These are phyloP conservation scores for Alethe diademata DNA, from an alignment of 2,113 vertebrate genomes.

Conservation along the genomic window DNA sequence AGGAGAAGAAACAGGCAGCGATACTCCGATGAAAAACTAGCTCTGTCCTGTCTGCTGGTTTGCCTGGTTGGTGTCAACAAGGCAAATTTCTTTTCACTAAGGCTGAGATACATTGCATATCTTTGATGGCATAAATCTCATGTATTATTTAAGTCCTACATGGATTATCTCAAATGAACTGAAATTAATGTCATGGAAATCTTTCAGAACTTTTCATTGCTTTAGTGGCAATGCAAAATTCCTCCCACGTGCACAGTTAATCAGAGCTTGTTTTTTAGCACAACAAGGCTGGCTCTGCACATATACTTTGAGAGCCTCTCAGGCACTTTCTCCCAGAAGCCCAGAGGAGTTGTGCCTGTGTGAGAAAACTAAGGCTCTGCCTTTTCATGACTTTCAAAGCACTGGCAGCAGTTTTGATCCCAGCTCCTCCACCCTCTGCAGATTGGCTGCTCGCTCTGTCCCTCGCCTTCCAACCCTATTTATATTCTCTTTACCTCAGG, in stretches of 20 bases:
- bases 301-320: background rate
- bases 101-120: background rate
- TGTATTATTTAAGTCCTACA: slow-evolving; percentile 60
- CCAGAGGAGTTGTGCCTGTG: background rate
- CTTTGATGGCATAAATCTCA: slow-evolving; percentile 8
- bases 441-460: background rate
- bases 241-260: slow-evolving; percentile 25
- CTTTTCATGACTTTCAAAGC: slow-evolving; percentile 52
- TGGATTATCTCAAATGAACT: slow-evolving; percentile 26
- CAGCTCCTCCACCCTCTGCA: background rate
- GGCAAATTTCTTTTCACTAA: slow-evolving; percentile 20
- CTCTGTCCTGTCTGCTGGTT: slow-evolving; percentile 7
- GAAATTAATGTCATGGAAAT: slow-evolving; percentile 26
- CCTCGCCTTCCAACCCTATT: slow-evolving; percentile 7
- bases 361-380: slow-evolving; percentile 8
- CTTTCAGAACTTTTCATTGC: slow-evolving; percentile 29
- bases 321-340: background rate
- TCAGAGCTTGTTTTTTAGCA: slow-evolving; percentile 12
- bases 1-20: slow-evolving; percentile 32
- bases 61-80: slow-evolving; percentile 35
- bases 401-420: background rate
- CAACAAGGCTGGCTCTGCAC: slow-evolving; percentile 2
- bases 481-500: slow-evolving; percentile 35
- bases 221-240: background rate
- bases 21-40: background rate